Evolutionary conservation across 2,797 vertebrate species (phyloP).

Genomic region (Epinephelus awoara): DNA sequence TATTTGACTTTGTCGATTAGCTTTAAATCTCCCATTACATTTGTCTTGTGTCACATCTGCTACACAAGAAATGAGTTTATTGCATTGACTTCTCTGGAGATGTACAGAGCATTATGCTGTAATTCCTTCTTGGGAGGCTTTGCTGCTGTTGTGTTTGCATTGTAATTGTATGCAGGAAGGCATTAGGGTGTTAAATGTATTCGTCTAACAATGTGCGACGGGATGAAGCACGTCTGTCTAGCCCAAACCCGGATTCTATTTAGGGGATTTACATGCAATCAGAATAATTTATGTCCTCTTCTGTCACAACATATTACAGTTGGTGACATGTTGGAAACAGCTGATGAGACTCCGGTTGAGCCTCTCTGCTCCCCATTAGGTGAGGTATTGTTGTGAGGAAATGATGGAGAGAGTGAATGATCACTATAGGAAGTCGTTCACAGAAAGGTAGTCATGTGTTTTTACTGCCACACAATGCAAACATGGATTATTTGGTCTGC

Average conservation of each 20-base stretch:
- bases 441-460: conserved; percentile 35
- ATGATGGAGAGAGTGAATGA: conserved; percentile 56
- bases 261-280: conserved; percentile 75
- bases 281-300: conserved; percentile 66
- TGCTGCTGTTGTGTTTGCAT: conserved; percentile 41
- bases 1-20: neutral
- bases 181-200: conserved; percentile 66
- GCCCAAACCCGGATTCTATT: conserved; percentile 59
- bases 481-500: conserved; percentile 55
- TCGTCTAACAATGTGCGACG: conserved; percentile 65
- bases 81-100: conserved; percentile 30
- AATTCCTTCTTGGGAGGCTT: conserved; percentile 38
- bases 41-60: conserved; percentile 14
- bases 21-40: conserved; percentile 13
- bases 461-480: conserved; percentile 42
- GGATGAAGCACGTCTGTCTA: conserved; percentile 59
- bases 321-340: conserved; percentile 57
- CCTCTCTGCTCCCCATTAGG: conserved; percentile 43
- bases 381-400: conserved; percentile 51
- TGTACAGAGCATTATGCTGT: conserved; percentile 24
- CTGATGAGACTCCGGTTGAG: conserved; percentile 49
- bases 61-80: neutral
- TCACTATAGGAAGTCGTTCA: conserved; percentile 49
- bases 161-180: conserved; percentile 50
- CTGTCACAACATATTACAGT: conserved; percentile 59